Evolutionary conservation across 2,888 invertebrate species (phyloP), one percentile per base, ranked within the genome.

Genomic region (Rhaphigaster nebulosa): DNA sequence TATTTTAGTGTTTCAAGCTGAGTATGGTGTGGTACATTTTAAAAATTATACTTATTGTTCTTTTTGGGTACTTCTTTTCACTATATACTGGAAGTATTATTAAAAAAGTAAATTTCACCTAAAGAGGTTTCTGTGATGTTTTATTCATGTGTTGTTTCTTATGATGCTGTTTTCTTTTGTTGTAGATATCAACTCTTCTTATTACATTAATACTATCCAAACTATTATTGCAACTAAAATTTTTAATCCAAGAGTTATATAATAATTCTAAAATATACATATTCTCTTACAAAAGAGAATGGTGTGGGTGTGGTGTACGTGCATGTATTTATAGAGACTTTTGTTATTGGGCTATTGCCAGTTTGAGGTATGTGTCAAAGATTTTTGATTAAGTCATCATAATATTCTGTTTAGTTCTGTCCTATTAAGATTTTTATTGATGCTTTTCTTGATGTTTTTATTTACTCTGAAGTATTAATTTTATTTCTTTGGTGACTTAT

Each of bases 1-100:
- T 23, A 80, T 41, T 41, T 80, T 80, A 65, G 20, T 5, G 34
- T 70, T 65, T 70, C 70, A 70, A 34, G 34, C 34, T 70, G 70
- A 34, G 70, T 70, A 70, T 70, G 70, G 70, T 70, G 23, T 70
- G 70, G 8, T 70, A 20, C 70, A 70, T 70, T 70, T 70, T 70
- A 20, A 70, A 65, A 65, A 70, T 20, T 34, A 34, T 70, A 18
- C 18, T 70, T 29, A 18, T 70, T 70, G 34, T 70, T 34, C 70
- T 34, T 65, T 34, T 70, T 70, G 70, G 70, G 70, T 70, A 34
- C 29, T 70, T 70, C 70, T 34, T 70, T 70, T 70, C 34, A 34
- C 34, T 29, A 34, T 5, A 70, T 70, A 70, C 70, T 70, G 34
- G 15, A 70, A 0, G 34, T 20, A 34, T 70, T 6, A 65, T 65